A percentile compares a stretch with the other conserved stretches of the same genome.
Evolutionary conservation across 1,140 invertebrate species (phyloP).

Genomic region (Habropoda laboriosa): DNA sequence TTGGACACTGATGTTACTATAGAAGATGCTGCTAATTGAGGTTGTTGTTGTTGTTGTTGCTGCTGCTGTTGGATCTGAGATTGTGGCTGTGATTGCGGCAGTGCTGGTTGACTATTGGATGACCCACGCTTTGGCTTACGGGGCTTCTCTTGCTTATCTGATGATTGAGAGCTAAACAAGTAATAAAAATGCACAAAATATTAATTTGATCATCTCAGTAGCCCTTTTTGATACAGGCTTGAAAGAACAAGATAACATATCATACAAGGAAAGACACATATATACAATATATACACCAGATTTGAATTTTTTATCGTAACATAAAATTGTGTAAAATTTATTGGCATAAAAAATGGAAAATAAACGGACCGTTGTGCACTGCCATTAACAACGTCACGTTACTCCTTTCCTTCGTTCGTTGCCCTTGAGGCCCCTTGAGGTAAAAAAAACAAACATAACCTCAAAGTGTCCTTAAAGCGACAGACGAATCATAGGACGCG

Average conservation of each 20-base stretch:
- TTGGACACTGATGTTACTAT: constrained; percentile 63
- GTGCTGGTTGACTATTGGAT: constrained; percentile 68
- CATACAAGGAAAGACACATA: no score
- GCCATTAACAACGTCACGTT: constrained; percentile 55
- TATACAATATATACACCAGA: no score
- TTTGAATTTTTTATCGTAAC: no score
- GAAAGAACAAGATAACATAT: no score
- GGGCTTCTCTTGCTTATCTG: constrained; percentile 78
- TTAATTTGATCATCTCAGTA: not conserved
- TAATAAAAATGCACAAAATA: not conserved
- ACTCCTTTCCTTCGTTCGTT: constrained; percentile 58
- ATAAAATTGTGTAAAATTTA: not conserved
- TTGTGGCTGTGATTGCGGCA: constrained; percentile 52
- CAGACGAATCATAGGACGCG: not conserved
- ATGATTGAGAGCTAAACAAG: constrained; percentile 78
- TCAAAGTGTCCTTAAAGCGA: constrained; percentile 47
- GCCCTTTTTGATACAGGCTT: not conserved
- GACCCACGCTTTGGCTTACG: constrained; percentile 77
- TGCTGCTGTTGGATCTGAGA: constrained; percentile 38
- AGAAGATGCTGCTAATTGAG: constrained; percentile 54
- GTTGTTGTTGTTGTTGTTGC: constrained; percentile 13
- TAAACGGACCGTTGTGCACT: constrained; percentile 35
- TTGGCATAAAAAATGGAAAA: not conserved
- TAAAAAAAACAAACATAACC: constrained; percentile 71
- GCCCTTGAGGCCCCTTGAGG: constrained; percentile 58